Evolutionary conservation across 1,140 invertebrate genomes (phyloP), one percentile per base, ranked within the genome.

Genomic region (Liolophura sinensis): DNA sequence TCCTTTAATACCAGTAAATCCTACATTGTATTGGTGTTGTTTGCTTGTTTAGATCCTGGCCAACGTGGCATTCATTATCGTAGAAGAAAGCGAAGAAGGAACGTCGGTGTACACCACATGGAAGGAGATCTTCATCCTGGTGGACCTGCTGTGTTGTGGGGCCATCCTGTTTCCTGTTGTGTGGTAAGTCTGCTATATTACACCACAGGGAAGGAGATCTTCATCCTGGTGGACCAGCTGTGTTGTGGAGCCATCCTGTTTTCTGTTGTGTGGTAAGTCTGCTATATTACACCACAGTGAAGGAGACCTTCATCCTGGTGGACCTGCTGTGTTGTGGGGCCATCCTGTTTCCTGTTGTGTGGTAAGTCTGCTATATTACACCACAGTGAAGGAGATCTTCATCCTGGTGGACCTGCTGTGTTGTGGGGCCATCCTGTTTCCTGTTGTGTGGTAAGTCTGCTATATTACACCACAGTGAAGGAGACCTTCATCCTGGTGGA

Each of bases 191-290:
- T 0, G 54, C 54, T 40, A 55, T 48, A n/a, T 56, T 18, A n/a
- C n/a, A 20, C 18, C 18, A 5, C 50, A 22, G 99, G 96, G 96
- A 88, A 92, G 46, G 91, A 97, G 73, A 90, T 98, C 25, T 97
- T 99, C 80, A 93, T 97, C 71, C 86, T 98, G 15, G 92, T 99
- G 0, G 97, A 99, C 86, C 85, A 99, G 60, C 84, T 99, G 0
- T 99, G 97, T 78, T 99, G 97, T 83, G 93, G 93, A n/a, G 94
- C 95, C 58, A 98, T 99, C 73, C 85, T 99, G 65, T 96, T 99
- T 76, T 97, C 97, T 0, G 95, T 99, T 60, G 93, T 98, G 14
- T 91, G 90, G 90, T 90, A 77, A 73, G 81, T 82, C 50, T 0
- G 54, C 54, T 40, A 55, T 48, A n/a, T 56, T 18, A n/a, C n/a